These are phyloP conservation scores for Rhyacichthys aspro DNA, from an alignment of 2,797 vertebrate genomes.

Conservation along the genomic window DNA sequence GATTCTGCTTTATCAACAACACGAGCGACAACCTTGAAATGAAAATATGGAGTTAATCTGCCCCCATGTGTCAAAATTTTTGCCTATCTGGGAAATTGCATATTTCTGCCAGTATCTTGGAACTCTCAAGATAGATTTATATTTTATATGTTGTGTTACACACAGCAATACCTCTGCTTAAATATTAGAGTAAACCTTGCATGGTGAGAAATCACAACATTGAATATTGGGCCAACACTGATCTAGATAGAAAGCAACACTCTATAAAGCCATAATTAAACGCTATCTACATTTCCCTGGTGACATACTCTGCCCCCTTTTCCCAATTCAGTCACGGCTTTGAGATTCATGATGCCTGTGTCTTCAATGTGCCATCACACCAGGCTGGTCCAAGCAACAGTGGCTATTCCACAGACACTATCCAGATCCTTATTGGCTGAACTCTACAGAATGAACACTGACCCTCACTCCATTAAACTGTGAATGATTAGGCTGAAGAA, in stretches of 20 bases:
- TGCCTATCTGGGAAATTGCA: constrained; percentile 1
- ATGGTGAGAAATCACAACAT: constrained; percentile 14
- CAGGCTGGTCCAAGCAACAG: constrained; percentile 6
- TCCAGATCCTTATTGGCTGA: constrained; percentile 51
- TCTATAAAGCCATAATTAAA: constrained; percentile 33
- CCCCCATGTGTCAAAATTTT: neutral
- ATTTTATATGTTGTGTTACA: neutral
- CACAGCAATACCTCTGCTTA: neutral
- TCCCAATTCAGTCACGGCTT: constrained; percentile 31
- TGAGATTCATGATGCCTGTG: constrained; percentile 48
- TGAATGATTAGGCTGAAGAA: constrained; percentile 35
- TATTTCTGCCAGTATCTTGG: constrained; percentile 2
- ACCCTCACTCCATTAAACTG: constrained; percentile 51
- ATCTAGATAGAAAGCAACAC: constrained; percentile 26
- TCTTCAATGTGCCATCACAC: constrained; percentile 26
- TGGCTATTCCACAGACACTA: constrained; percentile 33
- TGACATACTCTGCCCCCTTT: constrained; percentile 29
- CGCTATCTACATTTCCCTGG: constrained; percentile 32
- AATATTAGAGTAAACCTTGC: constrained; percentile 7
- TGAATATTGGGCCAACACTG: constrained; percentile 17
- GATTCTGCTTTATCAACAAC: constrained; percentile 26
- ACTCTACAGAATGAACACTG: constrained; percentile 35
- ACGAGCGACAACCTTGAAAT: constrained; percentile 13
- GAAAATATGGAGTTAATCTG: constrained; percentile 28
- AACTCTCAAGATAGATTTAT: constrained; percentile 5